These are phyloP conservation scores for Tinea semifulvella DNA, from an alignment of 2,888 invertebrate genomes.

Conservation along the genomic window DNA sequence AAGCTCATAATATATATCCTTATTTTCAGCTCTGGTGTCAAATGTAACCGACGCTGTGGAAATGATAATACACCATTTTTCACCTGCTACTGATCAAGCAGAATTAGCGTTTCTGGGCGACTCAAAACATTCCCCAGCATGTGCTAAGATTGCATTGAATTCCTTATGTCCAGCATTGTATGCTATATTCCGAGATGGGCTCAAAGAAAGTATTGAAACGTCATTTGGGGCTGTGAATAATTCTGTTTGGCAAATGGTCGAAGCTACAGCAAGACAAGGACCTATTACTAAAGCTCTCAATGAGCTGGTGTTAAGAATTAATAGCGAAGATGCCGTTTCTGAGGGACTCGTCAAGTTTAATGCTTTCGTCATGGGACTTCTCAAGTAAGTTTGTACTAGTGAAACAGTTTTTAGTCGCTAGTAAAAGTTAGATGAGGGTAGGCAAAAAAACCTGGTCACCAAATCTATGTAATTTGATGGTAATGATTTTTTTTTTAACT, in stretches of 20 bases:
- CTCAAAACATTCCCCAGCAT: slow-evolving; percentile 68
- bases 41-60: slow-evolving; percentile 80
- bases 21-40: slow-evolving; percentile 71
- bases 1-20: neutral
- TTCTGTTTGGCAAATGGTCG: slow-evolving; percentile 90
- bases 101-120: slow-evolving; percentile 69
- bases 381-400: slow-evolving; percentile 83
- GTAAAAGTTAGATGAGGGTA: too few relatives aligned
- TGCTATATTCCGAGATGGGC: slow-evolving; percentile 84
- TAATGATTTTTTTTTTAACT: too few relatives aligned
- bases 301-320: slow-evolving; percentile 83
- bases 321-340: slow-evolving; percentile 82
- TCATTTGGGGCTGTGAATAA: slow-evolving; percentile 87
- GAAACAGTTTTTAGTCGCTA: too few relatives aligned
- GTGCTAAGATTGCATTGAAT: slow-evolving; percentile 77
- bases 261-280: slow-evolving; percentile 87
- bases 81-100: slow-evolving; percentile 69
- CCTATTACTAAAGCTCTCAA: slow-evolving; percentile 85
- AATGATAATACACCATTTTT: slow-evolving; percentile 76
- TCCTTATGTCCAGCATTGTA: slow-evolving; percentile 86
- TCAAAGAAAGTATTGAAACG: slow-evolving; percentile 82
- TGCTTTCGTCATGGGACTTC: slow-evolving; percentile 85
- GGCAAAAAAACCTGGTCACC: too few relatives aligned
- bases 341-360: slow-evolving; percentile 89
- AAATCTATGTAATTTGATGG: too few relatives aligned